A percentile compares a stretch with the other conserved stretches of the same genome.
These are phyloP conservation scores for Spea hammondii DNA, from an alignment of 2,797 vertebrate species.

Conservation along the genomic window DNA sequence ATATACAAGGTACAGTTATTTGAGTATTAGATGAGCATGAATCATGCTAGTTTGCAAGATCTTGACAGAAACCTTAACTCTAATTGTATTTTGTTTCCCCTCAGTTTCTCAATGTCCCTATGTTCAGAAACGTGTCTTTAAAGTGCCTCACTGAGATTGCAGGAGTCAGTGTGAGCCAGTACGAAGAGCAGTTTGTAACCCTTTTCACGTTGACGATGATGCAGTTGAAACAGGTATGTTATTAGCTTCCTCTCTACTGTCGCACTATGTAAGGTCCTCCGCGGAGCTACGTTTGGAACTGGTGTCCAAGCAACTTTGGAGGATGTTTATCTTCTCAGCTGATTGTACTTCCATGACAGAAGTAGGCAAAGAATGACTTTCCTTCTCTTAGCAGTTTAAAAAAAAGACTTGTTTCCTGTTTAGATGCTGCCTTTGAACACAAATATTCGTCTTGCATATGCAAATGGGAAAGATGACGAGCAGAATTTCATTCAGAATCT, in stretches of 20 bases:
- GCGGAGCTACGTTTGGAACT: too few relatives aligned
- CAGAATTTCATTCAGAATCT: conserved; percentile 99
- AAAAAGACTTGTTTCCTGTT: background rate
- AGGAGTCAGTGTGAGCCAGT: conserved; percentile 94
- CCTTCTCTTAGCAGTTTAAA: too few relatives aligned
- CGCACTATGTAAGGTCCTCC: background rate
- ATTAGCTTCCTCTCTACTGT: background rate
- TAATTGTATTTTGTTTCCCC: conserved; percentile 3
- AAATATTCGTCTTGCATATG: conserved; percentile 90
- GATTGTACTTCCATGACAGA: too few relatives aligned
- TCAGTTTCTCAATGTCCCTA: conserved; percentile 96
- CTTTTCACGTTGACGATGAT: conserved; percentile 96
- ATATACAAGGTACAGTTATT: conserved; percentile 85
- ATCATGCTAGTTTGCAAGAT: background rate
- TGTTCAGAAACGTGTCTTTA: conserved; percentile 96
- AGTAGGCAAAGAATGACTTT: too few relatives aligned
- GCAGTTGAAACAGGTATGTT: conserved; percentile 92
- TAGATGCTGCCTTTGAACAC: conserved; percentile 98
- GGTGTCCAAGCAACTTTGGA: background rate
- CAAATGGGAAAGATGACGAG: conserved; percentile 96
- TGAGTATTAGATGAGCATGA: background rate
- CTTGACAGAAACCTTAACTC: background rate
- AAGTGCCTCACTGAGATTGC: conserved; percentile 98
- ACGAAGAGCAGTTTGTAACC: conserved; percentile 95
- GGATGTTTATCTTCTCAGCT: background rate